Conservation (phyloP, 1,140 invertebrate genomes). For the Babylonia areolata region DNA sequence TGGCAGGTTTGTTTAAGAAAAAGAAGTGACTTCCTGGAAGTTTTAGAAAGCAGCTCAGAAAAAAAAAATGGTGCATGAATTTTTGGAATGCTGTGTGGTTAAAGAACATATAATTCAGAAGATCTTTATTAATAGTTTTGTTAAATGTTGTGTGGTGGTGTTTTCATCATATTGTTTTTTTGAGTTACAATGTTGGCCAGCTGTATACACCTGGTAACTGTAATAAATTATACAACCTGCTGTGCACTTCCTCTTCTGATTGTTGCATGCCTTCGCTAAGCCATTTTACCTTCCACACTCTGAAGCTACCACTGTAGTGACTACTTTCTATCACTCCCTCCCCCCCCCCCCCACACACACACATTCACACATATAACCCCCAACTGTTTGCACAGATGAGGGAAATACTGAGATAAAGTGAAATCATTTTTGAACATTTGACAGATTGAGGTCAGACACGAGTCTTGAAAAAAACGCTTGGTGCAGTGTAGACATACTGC, state of each 20-base stretch:
- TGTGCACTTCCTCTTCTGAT: background rate
- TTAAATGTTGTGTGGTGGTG: too few relatives aligned
- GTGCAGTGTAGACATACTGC: background rate
- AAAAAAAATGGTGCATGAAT: too few relatives aligned
- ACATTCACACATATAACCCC: background rate
- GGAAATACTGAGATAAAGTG: background rate
- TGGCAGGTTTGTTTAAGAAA: too few relatives aligned
- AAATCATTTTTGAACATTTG: background rate
- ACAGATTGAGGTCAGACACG: background rate
- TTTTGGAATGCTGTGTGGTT: too few relatives aligned
- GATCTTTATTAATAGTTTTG: too few relatives aligned
- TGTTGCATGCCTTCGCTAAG: background rate
- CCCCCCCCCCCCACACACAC: background rate
- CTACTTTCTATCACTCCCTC: background rate
- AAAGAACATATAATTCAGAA: too few relatives aligned
- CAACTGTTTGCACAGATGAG: background rate
- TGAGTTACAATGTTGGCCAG: background rate
- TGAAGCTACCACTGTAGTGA: background rate
- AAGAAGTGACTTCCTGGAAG: too few relatives aligned
- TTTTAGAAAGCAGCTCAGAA: too few relatives aligned
- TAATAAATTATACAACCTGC: background rate
- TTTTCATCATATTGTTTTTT: background rate
- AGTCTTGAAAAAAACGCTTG: background rate
- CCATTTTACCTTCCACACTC: background rate
- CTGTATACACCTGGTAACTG: background rate